phyloP scores from a whole-genome alignment of 2,888 invertebrate species.

The Phortica magna region DNA sequence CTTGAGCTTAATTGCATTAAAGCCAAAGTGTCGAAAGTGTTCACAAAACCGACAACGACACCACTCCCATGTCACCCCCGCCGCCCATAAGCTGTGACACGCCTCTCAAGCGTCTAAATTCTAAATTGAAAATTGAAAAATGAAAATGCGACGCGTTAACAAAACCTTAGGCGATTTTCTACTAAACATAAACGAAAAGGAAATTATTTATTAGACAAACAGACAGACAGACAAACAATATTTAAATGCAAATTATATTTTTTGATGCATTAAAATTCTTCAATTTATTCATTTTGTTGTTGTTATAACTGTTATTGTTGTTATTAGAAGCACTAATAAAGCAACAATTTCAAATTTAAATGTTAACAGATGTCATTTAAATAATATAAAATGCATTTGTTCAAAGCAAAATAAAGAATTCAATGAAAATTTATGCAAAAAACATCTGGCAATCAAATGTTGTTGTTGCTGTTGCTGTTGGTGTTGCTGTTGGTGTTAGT shows the following conservation, averaged over 20 bases:
- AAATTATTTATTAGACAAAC: no score
- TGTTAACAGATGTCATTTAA: constrained; percentile 56
- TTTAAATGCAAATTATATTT: no score
- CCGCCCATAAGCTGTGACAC: no score
- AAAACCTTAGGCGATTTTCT: no score
- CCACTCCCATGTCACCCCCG: no score
- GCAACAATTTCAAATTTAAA: constrained; percentile 61
- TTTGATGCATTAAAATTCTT: neutral
- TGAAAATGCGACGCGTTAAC: no score
- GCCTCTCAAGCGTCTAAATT: no score
- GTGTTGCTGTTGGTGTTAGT: neutral
- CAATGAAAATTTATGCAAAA: constrained; percentile 33
- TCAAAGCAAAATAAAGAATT: neutral
- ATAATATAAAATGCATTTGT: neutral
- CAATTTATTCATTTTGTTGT: constrained; percentile 15
- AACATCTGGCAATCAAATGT: constrained; percentile 30
- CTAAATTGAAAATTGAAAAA: no score
- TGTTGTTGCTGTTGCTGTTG: no score
- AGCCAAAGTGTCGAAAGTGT: constrained; percentile 49
- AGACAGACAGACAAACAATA: no score
- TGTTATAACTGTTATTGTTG: constrained; percentile 27
- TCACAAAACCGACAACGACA: neutral
- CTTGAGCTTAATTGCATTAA: constrained; percentile 62
- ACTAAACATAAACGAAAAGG: no score
- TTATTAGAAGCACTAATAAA: constrained; percentile 49